Conservation (phyloP, 2,888 invertebrate genomes). For the Thysanoteuthis rhombus region DNA sequence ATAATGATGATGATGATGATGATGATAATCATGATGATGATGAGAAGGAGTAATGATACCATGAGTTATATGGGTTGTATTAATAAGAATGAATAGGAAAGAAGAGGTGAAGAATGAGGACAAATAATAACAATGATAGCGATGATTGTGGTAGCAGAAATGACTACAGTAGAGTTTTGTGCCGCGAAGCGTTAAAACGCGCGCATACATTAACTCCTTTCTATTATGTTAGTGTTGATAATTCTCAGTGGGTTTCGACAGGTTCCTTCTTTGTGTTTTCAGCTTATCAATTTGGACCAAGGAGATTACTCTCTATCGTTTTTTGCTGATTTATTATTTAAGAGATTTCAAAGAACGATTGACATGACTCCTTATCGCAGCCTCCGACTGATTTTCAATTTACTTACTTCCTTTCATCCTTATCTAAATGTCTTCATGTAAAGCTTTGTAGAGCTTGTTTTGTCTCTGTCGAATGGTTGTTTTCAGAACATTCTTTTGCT, state of each 20-base stretch:
- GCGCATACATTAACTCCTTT: background rate
- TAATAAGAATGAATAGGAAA: too few species aligned
- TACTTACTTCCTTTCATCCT: background rate
- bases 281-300: background rate
- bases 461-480: background rate
- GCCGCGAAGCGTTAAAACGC: background rate
- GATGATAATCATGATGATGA: too few species aligned
- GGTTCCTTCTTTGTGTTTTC: background rate
- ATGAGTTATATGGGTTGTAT: too few species aligned
- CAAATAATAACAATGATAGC: too few species aligned
- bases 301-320: background rate
- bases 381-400: background rate
- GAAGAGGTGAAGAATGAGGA: too few species aligned
- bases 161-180: background rate
- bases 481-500: background rate
- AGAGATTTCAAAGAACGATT: background rate
- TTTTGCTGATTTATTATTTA: background rate
- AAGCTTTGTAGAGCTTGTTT: background rate
- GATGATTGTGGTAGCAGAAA: too few species aligned
- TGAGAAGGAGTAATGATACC: too few species aligned
- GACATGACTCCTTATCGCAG: background rate
- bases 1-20: background rate
- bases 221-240: background rate
- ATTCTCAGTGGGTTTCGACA: background rate
- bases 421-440: too few species aligned